Conservation (phyloP, 2,797 vertebrate species). For the Acestrorhynchus altus region DNA sequence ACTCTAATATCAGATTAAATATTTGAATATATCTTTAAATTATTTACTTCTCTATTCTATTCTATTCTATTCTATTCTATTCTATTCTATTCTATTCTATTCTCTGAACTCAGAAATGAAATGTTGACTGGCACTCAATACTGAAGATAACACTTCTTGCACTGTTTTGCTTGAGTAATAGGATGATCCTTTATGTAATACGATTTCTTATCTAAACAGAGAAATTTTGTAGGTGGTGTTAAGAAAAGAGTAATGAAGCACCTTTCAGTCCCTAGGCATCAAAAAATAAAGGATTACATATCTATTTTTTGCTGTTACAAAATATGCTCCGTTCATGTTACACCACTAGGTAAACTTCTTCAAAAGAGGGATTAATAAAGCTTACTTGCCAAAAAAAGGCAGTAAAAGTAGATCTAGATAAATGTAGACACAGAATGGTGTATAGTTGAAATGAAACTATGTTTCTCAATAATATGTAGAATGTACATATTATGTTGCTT, state of each 20-base stretch:
- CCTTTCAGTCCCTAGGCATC: constrained; percentile 22
- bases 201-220: constrained; percentile 30
- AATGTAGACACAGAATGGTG: no score
- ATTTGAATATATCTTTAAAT: background rate
- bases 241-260: constrained; percentile 35
- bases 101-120: background rate
- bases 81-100: no score
- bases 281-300: constrained; percentile 28
- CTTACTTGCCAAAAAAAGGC: background rate
- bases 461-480: no score
- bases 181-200: background rate
- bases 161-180: constrained; percentile 34
- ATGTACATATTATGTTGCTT: no score
- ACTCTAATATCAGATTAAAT: background rate
- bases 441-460: no score
- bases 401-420: background rate
- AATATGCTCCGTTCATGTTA: background rate
- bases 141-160: constrained; percentile 1
- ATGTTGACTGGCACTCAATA: background rate
- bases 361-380: background rate
- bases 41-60: background rate
- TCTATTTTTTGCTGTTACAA: constrained; percentile 19
- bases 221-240: constrained; percentile 10
- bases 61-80: no score
- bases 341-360: background rate